Evolutionary conservation across 2,113 vertebrate species (phyloP), one percentile per base, ranked within the genome.

Genomic region (Leucopsar rothschildi): DNA sequence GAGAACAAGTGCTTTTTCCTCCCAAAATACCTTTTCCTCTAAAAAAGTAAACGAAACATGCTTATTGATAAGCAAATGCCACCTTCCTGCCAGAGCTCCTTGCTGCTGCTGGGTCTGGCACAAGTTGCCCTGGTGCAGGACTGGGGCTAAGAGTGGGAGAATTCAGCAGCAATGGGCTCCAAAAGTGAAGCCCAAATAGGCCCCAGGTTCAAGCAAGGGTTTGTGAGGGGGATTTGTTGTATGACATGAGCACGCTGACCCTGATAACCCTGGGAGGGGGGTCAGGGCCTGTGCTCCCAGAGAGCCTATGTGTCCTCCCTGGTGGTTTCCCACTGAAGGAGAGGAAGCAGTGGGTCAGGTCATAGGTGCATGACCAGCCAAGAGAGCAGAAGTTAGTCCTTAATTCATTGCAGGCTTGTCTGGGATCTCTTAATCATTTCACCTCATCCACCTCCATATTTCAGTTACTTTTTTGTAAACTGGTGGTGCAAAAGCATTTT

Each of bases 231-330:
- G 12, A 24, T 72, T 22, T 23, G 18, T 40, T 47, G 19, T 65
- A 40, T 35, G 65, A 40, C 24, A 70, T 6, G 57, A 71, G 25
- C 56, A 61, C 73, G 8, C 12, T 42, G 52, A 25, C 57, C 66
- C 53, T 39, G 71, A 9, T 27, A 45, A 75, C 11, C 53, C 37
- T 11, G 23, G 37, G 21, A 19, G 10, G 2, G 4, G 19, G 12
- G 9, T 27, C 60, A 73, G 73, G 40, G 20, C 12, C 50, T n/a
- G 55, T 0, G 0, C 11, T 42, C 52, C 50, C 25, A 2, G 10
- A 4, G 75, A 87, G 64, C 14, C 49, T 15, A 14, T 0, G 0
- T 11, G 7, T 17, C 53, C 63, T 31, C 44, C 63, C 59, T 23
- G 4, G 18, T 0, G 42, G 61, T 53, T 71, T 31, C 47, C 39